Base-by-base conservation (phyloP, 2,113 vertebrate species). In the Shinisaurus crocodilurus region DNA sequence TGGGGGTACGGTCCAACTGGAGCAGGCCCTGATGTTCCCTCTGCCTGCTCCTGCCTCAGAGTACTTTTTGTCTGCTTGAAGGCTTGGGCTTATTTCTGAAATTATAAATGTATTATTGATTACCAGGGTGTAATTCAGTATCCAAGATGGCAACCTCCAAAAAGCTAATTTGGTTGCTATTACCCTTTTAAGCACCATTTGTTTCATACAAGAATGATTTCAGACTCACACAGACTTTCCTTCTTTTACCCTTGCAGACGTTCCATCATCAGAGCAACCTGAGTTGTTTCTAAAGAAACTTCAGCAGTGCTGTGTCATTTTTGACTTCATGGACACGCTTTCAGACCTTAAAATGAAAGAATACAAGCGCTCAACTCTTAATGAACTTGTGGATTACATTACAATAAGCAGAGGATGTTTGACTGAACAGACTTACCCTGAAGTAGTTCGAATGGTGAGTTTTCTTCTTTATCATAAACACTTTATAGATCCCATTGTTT, bases 281-380 rank as follows among this genome's bases (percentile, higher is more conserved):
- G 98, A 99, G 97, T 98, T 99, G 98, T 99, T 99, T 98, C 98
- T 99, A 98, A 99, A 99, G 98, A 99, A 99, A 98, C 98, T 99
- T 97, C 99, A 99, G 97, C 99, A 99, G 99, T 99, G 99, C 97
- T 99, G 99, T 97, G 99, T 99, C 85, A 98, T 99, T 97, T 99
- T 99, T 97, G 99, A 99, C 98, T 99, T 99, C 98, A 99, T 99
- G 99, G 99, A 99, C 98, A 99, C 99, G 93, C 98, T 99, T 97
- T 99, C 98, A 92, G 99, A 99, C 98, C 98, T 99, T 97, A 99
- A 99, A 98, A 99, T 99, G 99, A 99, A 99, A 98, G 99, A 99
- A 98, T 99, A 99, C 98, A 99, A 99, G 96, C 98, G 99, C 96
- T 99, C 99, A 96, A 99, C 99, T 95, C 99, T 99, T 98, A 99